A percentile compares a stretch with the other conserved stretches of the same genome.
Conservation (phyloP, 2,113 vertebrate genomes). For the Glaucomys volans region DNA sequence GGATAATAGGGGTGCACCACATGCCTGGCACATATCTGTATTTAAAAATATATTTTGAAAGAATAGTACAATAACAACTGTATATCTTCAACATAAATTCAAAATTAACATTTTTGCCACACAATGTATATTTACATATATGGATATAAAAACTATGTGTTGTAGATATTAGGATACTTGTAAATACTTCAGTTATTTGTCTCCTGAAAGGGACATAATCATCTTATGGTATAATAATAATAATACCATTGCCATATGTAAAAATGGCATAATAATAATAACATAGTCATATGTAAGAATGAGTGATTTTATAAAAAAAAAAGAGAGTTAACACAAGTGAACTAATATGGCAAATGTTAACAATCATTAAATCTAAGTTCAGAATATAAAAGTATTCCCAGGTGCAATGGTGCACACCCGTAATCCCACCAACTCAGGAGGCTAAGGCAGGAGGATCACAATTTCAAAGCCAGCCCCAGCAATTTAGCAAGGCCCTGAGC, state of each 20-base stretch:
- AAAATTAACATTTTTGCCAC: background rate
- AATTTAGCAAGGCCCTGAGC: too few species aligned
- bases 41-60: background rate
- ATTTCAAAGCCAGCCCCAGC: too few species aligned
- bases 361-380: background rate
- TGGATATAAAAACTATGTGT: background rate
- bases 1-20: too few species aligned
- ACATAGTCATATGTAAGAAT: background rate
- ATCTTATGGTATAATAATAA: background rate
- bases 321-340: background rate
- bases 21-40: background rate
- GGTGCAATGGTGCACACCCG: too few species aligned
- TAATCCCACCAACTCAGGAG: too few species aligned
- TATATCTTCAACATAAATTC: background rate
- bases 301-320: background rate
- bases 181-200: background rate
- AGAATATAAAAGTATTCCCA: background rate
- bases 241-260: background rate
- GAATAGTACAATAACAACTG: background rate
- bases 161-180: background rate
- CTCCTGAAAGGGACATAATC: background rate
- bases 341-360: constrained; percentile 32
- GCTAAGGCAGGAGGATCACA: too few species aligned
- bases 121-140: background rate
- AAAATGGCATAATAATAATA: background rate